Base-by-base conservation (phyloP, 2,888 invertebrate species). In the Callimorpha dominula region DNA sequence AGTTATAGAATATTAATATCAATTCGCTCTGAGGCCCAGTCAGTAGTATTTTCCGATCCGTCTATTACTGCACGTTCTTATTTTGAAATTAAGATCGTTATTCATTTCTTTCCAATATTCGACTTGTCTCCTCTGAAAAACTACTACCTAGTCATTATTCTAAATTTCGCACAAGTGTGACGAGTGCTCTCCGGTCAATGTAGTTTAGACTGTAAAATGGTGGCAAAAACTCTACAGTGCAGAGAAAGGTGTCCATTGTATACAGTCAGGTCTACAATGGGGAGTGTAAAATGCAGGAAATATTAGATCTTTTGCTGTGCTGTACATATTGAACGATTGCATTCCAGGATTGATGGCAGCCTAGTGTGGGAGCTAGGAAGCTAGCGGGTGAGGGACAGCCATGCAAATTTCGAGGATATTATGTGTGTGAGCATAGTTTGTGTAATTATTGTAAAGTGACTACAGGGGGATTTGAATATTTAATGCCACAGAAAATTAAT, bases 211-310 rank as follows among this genome's bases (percentile, higher is more conserved):
- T 84, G 84, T 88, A 86, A 86, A 90, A 86, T 88, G 82, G 86
- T 85, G 85, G 90, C 90, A 92, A 92, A 92, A 92, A 92, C 89
- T 83, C 78, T 75, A 83, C 85, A 79, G 43, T 65, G 62, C 68
- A 73, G 74, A 74, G 80, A 79, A 79, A 82, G 81, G 75, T 73
- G 74, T 76, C 81, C 81, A 86, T 88, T 88, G 89, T 88, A 77
- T 49, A 69, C 42, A 65, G 73, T 69, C 78, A 68, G 70, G 20
- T 63, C 71, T 75, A 83, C 84, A 85, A 83, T 83, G 70, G 76
- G 0, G 50, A 72, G 65, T 68, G 74, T 82, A 84, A 83, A 81
- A 74, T 83, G 62, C 81, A 80, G 84, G 84, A 80, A 82, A 81
- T 82, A 84, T 85, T 85, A 80, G 85, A 83, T 84, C 80, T 82